phyloP scores from a whole-genome alignment of 2,113 vertebrate genomes.

The Colossoma macropomum region DNA sequence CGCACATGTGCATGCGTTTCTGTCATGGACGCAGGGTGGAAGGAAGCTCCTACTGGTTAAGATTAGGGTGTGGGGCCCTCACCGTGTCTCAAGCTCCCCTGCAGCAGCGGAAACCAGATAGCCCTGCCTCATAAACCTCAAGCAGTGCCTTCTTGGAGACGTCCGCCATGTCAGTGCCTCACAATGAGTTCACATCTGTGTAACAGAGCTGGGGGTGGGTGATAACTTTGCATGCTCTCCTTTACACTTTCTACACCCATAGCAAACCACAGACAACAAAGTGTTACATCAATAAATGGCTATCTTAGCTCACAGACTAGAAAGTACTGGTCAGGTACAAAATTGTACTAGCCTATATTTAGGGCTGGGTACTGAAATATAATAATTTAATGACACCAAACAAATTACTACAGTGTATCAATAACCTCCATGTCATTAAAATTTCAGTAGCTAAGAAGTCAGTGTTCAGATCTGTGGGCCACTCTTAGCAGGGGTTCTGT shows the following conservation, averaged over 20 bases:
- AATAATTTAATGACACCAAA: no score
- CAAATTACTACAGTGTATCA: no score
- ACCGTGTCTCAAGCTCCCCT: constrained; percentile 32
- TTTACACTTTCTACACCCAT: constrained; percentile 7
- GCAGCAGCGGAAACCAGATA: constrained; percentile 54
- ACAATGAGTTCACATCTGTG: constrained; percentile 2
- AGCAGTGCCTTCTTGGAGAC: constrained; percentile 19
- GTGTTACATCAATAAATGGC: background rate
- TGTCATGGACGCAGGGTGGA: constrained; percentile 21
- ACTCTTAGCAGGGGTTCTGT: no score
- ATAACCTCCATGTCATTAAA: no score
- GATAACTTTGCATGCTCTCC: background rate
- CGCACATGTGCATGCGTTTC: background rate
- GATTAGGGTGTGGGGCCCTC: constrained; percentile 50
- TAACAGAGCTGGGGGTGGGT: background rate
- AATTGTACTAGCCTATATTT: no score
- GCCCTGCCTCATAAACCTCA: constrained; percentile 42
- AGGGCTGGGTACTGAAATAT: no score
- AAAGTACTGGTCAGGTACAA: background rate
- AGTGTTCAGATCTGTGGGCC: no score
- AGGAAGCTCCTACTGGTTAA: constrained; percentile 56
- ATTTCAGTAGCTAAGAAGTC: no score
- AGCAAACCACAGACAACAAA: constrained; percentile 33
- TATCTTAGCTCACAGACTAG: background rate
- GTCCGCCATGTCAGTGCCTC: background rate